phyloP scores from a whole-genome alignment of 2,797 vertebrate genomes.

The Kryptolebias ocellatus region DNA sequence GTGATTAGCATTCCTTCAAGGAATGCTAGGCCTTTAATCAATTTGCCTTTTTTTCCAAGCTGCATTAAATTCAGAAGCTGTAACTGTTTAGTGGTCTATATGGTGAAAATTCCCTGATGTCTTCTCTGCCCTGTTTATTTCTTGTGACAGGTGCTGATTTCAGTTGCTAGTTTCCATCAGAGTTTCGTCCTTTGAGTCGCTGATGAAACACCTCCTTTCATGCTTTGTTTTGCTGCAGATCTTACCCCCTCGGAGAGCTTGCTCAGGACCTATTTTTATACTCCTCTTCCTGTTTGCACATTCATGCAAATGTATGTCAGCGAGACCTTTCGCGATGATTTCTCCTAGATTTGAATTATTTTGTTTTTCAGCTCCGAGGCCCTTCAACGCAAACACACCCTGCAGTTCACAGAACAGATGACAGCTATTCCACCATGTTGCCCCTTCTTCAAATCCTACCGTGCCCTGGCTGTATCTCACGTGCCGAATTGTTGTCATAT shows the following conservation, averaged over 20 bases:
- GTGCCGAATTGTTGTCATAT: constrained; percentile 49
- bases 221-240: constrained; percentile 30
- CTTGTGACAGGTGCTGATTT: too few relatives aligned
- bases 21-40: too few relatives aligned
- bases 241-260: constrained; percentile 26
- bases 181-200: constrained; percentile 35
- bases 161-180: constrained; percentile 12
- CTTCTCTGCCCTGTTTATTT: too few relatives aligned
- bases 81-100: too few relatives aligned
- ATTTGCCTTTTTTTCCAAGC: too few relatives aligned
- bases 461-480: constrained; percentile 1
- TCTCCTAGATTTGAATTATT: constrained; percentile 7
- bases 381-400: not conserved
- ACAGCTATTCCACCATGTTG: constrained; percentile 7
- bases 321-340: constrained; percentile 29
- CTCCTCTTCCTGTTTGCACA: constrained; percentile 8
- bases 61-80: too few relatives aligned
- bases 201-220: constrained; percentile 18
- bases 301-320: constrained; percentile 55
- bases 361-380: not conserved
- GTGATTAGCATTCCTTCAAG: not conserved
- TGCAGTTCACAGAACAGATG: not conserved
- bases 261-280: constrained; percentile 32
- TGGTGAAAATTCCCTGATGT: too few relatives aligned
- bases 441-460: not conserved